Base-by-base conservation (phyloP, 2,797 vertebrate genomes). In the Hybognathus amarus region DNA sequence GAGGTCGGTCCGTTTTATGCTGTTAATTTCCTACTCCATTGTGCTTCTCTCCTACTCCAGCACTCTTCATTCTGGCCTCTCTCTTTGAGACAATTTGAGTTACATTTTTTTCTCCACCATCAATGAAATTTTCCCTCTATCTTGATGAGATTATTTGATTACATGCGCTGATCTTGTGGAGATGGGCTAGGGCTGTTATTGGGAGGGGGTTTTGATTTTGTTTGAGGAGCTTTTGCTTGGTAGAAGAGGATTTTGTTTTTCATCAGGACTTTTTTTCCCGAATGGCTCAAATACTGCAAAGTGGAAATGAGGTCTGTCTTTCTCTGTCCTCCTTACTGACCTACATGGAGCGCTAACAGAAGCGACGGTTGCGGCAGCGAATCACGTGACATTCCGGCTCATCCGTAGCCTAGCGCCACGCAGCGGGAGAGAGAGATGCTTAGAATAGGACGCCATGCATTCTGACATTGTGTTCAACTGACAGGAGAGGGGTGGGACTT, bases 251-350 rank as follows among this genome's bases (percentile, higher is more conserved):
- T 88, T 87, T 87, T 45, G 47, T 78, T 85, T 88, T 85, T 84
- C 84, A 87, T 83, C 78, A 71, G 79, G 76, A 66, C 61, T 38
- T 68, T 78, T 66, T 38, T 6, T 0, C 3, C 33, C 45, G 13
- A 54, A 63, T 12, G 2, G 68, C 52, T 83, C 33, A 67, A 84
- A 85, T 83, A 66, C 83, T 66, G 86, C 63, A 61, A 83, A 80
- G 73, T 88, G 75, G 76, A 88, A 87, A 87, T 20, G 84, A 87
- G 84, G 85, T 88, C 77, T 87, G 80, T 83, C 85, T 87, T 83
- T 59, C 81, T 82, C 77, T 91, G 91, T 89, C 89, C 90, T 91
- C 88, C 61, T 90, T 91, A 89, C 85, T 92, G 89, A 90, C 90
- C 91, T 91, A 92, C 85, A 91, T 92, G 89, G 85, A 86, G 86